Conservation (phyloP, 2,888 invertebrate genomes). For the Drosophila diplacantha region DNA sequence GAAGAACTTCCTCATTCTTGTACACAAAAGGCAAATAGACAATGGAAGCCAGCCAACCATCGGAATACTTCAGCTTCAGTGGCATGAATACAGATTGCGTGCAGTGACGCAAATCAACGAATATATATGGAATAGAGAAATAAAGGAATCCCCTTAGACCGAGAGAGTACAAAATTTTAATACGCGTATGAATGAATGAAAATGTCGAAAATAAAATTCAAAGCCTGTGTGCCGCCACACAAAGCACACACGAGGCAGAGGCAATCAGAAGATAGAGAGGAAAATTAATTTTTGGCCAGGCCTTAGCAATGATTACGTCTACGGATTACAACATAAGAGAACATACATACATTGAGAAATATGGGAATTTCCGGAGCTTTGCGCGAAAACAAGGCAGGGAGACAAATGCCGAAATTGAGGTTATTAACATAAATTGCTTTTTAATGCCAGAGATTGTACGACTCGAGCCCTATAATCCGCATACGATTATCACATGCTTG, state of each 20-base stretch:
- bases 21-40: conserved; percentile 22
- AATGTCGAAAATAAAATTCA: conserved; percentile 22
- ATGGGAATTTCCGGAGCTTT: conserved; percentile 1
- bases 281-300: conserved; percentile 22
- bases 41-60: conserved; percentile 23
- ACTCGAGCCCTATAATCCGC: conserved; percentile 28
- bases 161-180: conserved; percentile 15
- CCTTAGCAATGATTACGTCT: conserved; percentile 21
- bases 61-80: conserved; percentile 15
- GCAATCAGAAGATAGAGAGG: conserved; percentile 20
- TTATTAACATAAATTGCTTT: conserved; percentile 43
- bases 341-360: conserved; percentile 4
- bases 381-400: conserved; percentile 6
- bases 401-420: conserved; percentile 14
- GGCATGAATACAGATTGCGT: conserved; percentile 31
- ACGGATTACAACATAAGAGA: conserved; percentile 9
- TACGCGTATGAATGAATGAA: conserved; percentile 33
- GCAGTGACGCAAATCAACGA: conserved; percentile 22
- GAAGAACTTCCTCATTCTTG: conserved; percentile 3
- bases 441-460: conserved; percentile 29
- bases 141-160: conserved; percentile 6
- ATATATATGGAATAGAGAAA: conserved; percentile 8
- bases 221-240: background rate
- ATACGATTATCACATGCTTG: conserved; percentile 36
- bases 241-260: background rate